Base-by-base conservation (phyloP, 2,113 vertebrate genomes). In the Calypte anna region DNA sequence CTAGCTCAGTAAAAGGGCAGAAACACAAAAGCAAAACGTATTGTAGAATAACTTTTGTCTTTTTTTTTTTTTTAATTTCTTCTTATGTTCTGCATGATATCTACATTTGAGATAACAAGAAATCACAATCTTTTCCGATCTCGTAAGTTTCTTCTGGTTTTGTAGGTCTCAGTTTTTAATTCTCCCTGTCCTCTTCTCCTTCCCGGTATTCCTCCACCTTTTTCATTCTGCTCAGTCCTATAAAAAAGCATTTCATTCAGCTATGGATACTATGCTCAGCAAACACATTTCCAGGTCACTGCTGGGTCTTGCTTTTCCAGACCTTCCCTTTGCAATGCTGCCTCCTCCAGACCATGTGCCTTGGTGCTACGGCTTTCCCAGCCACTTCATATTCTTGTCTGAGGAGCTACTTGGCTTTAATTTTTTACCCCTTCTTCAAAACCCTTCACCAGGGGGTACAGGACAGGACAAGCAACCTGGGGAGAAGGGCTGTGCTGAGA, bases 391-490 rank as follows among this genome's bases (percentile, higher is more conserved):
- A 6, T 64, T 43, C 38, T 33, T 2, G 1, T 36, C 3, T 16
- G 19, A 72, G 33, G 8, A 59, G 14, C 7, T 82, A 21, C 28
- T 54, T 22, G 21, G 6, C 12, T 67, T 75, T 63, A 12, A 19
- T 33, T 69, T 82, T 58, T 12, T 7, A 14, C 3, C 57, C 3
- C 25, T 69, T 38, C 48, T 72, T 73, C 59, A 61, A 66, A 76
- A 20, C 3, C 7, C 23, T 54, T 69, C 73, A 2, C 27, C 8
- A n/a, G 31, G 20, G 64, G 25, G 20, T 21, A 6, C 23, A 22
- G 33, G 0, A 1, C 3, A 33, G 28, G 9, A 59, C 22, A 44
- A 53, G 23, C 0, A 1, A 10, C 13, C 23, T 8, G 18, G 23
- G 23, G 12, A 51, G 28, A 46, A 6, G 24, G 4, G 67, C 57